A percentile compares a stretch with the other conserved stretches of the same genome.
phyloP scores from a whole-genome alignment of 2,797 vertebrate genomes.

The Melanotaenia trifasciata region DNA sequence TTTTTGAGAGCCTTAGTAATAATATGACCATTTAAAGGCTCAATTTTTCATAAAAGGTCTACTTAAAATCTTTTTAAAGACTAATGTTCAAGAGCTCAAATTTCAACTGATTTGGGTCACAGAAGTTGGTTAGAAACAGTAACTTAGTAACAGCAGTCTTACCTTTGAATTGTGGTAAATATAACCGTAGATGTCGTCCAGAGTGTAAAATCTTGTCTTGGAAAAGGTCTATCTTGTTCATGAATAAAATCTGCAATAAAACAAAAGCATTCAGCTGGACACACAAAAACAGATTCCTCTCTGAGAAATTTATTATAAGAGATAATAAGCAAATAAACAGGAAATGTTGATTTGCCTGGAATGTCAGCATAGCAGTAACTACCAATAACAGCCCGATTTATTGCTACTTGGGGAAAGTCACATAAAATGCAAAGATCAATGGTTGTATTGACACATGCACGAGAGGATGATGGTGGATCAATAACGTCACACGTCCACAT shows the following conservation, averaged over 20 bases:
- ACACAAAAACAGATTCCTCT: slow-evolving; percentile 6
- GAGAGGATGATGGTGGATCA: slow-evolving; percentile 31
- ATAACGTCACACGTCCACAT: slow-evolving; percentile 38
- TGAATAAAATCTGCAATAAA: slow-evolving; percentile 83
- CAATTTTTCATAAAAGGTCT: not conserved
- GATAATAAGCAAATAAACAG: slow-evolving; percentile 9
- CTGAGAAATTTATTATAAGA: slow-evolving; percentile 18
- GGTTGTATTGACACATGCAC: slow-evolving; percentile 15
- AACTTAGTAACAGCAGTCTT: slow-evolving; percentile 14
- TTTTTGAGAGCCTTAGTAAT: not conserved
- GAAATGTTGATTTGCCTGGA: slow-evolving; percentile 17
- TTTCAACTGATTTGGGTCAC: not conserved
- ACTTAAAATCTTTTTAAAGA: not conserved
- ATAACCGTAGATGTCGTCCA: slow-evolving; percentile 80
- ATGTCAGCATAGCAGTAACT: not conserved
- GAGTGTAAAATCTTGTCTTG: slow-evolving; percentile 87
- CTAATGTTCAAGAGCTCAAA: not conserved
- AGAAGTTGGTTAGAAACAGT: too few species aligned
- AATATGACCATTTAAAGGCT: not conserved
- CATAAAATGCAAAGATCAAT: slow-evolving; percentile 44
- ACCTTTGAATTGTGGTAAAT: slow-evolving; percentile 84
- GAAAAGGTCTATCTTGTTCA: slow-evolving; percentile 88
- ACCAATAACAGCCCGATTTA: slow-evolving; percentile 31
- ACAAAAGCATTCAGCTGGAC: slow-evolving; percentile 19
- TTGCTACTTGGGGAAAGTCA: slow-evolving; percentile 35